Evolutionary conservation across 2,113 vertebrate species (phyloP), one percentile per base, ranked within the genome.

Genomic region (Neopipo cinnamomea): DNA sequence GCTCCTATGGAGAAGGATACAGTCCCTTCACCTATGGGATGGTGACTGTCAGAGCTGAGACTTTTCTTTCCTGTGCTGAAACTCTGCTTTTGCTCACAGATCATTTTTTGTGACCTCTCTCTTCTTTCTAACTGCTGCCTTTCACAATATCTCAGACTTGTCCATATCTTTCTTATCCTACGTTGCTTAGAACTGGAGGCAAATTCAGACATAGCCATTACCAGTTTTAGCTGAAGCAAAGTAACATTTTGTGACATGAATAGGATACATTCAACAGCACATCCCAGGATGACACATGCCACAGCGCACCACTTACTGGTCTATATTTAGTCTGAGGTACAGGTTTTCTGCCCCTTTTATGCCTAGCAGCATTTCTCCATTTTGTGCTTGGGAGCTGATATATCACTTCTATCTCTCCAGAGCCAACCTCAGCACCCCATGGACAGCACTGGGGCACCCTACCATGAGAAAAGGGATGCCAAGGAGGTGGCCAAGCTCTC

Each of bases 401-500:
- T 5, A 59, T 59, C 23, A 16, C n/a, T 30, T 81, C 52, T 59
- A 13, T 24, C 19, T 71, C 58, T 73, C 13, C 47, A 76, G 66
- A 66, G 39, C 23, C 41, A 83, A 31, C 18, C 23, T 65, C 68
- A 65, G 56, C 37, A 63, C 28, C 10, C 56, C 39, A 59, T 5
- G 50, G 72, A 46, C 56, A 70, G 30, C 24, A 50, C 0, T n/a
- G 56, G 46, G 22, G 30, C 20, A 65, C 25, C 7, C 27, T 18
- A 25, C 44, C 20, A 18, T 52, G 30, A 82, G 47, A 81, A 81
- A 56, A 82, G 21, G 20, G 22, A 53, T 44, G 61, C 16, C 37
- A 53, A 11, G 1, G 3, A 39, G 27, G 61, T 2, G 3, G 21
- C 27, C 17, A 23, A 21, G 44, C n/a, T 74, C 49, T 1, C 0